Base-by-base conservation (phyloP, 2,797 vertebrate species). In the Peromyscus nudipes region DNA sequence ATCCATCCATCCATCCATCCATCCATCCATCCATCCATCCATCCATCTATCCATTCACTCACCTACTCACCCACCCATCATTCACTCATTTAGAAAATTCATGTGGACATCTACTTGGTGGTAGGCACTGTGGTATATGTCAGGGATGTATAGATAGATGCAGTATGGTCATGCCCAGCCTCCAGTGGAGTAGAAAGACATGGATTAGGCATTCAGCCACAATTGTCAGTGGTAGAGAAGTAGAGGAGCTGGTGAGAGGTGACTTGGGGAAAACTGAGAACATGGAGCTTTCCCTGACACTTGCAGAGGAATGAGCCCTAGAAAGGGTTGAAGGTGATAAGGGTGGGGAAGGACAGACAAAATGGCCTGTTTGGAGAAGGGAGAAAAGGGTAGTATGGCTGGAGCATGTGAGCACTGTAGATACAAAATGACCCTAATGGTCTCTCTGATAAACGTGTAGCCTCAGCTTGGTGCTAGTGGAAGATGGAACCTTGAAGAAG, bases 231-330 rank as follows among this genome's bases (percentile, higher is more conserved):
- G 67, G n/a, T n/a, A 46, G 69, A 62, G 43, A 88, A 89, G 52
- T 8, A 62, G 65, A 96, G 31, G 94, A 49, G n/a, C 27, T 29
- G 82, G 49, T 76, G 62, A 92, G 43, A 85, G 82, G 37, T 92
- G n/a, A 52, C n/a, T 29, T 67, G 55, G 64, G 49, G 34, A 80
- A 64, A 82, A 79, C 13, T 62, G 57, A 96, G 64, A 40, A 76
- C 46, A 31, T n/a, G 10, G 16, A 91, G 6, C 65, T 93, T 87
- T 69, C 65, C 65, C 49, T 65, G 52, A 95, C 17, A 73, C 37
- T 71, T 80, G 55, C 77, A 88, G 76, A 71, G 40, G 67, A 88
- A 76, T 80, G 52, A 80, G 23, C 25, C 55, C 77, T 67, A n/a
- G 43, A 27, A 67, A 75, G 3, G 13, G 23, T 12, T 9, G 4